Percentiles rank a stretch among this genome's conserved stretches.
Conservation (phyloP, 2,797 vertebrate species). For the Florisuga fusca region DNA sequence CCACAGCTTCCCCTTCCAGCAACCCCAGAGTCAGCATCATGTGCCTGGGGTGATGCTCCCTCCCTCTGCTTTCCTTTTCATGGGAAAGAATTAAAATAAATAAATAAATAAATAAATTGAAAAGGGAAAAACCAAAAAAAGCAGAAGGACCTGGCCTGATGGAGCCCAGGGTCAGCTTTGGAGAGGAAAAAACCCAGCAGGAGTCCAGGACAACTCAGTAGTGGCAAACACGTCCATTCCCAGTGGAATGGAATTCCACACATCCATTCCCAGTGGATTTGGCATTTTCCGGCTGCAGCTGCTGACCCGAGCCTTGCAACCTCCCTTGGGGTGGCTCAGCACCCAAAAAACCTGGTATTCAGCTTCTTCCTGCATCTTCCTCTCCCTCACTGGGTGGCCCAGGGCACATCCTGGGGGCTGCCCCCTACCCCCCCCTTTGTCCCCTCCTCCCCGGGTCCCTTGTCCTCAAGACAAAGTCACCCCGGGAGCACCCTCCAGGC, state of each 20-base stretch:
- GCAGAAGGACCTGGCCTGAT: not conserved
- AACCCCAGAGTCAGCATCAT: conserved; percentile 16
- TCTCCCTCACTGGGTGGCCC: too few species aligned
- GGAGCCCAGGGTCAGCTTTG: not conserved
- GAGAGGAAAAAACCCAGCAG: not conserved
- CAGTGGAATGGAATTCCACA: too few species aligned
- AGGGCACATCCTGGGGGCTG: not conserved
- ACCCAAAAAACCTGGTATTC: not conserved
- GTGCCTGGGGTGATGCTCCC: not conserved
- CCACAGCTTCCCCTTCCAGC: conserved; percentile 41
- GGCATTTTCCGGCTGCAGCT: not conserved
- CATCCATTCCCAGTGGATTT: not conserved
- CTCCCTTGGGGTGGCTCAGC: not conserved
- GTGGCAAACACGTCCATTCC: too few species aligned
- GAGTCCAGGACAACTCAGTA: too few species aligned
- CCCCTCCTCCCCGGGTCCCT: not conserved
- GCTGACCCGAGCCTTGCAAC: not conserved
- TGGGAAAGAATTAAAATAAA: too few species aligned
- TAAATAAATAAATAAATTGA: too few species aligned
- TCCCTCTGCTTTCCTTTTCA: not conserved
- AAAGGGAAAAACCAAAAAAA: not conserved
- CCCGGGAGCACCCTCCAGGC: fast-evolving
- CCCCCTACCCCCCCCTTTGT: not conserved
- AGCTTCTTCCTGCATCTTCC: too few species aligned
- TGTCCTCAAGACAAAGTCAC: not conserved